Evolutionary conservation across 64 coral and sea anemone species (phyloP).

Genomic region (Anthopleura sola): DNA sequence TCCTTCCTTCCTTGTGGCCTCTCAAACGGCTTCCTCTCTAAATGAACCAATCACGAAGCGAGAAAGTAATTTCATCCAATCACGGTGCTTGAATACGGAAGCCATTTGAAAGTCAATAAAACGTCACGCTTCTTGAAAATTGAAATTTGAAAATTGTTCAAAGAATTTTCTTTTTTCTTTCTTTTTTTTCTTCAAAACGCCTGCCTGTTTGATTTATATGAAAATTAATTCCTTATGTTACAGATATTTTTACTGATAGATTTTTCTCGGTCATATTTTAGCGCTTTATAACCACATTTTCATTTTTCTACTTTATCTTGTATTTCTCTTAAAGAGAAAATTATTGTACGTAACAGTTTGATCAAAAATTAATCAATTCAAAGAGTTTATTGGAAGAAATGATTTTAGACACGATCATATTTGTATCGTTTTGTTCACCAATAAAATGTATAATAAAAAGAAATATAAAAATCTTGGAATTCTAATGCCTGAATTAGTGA

Average conservation of each 20-base stretch:
- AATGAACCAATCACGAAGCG: too few species aligned
- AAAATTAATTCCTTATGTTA: neutral
- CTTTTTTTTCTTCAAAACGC: too few species aligned
- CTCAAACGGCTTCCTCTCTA: too few species aligned
- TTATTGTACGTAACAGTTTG: neutral
- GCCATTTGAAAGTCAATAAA: neutral
- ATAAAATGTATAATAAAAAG: neutral
- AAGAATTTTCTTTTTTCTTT: too few species aligned
- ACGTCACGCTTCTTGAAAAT: too few species aligned
- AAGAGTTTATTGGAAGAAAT: neutral
- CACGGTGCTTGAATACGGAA: neutral
- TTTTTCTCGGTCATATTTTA: neutral
- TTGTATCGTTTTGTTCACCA: neutral
- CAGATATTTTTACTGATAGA: neutral
- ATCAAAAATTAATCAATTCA: neutral
- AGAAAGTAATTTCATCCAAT: too few species aligned
- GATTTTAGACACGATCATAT: neutral
- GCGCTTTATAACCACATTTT: neutral
- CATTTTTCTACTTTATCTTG: neutral
- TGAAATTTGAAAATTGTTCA: too few species aligned
- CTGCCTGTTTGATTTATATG: too few species aligned
- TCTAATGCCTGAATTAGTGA: too few species aligned
- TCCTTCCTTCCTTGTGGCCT: too few species aligned
- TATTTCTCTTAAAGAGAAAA: constrained; percentile 1
- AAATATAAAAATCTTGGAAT: too few species aligned